A percentile compares a stretch with the other conserved stretches of the same genome.
Conservation (phyloP, 2,888 invertebrate genomes). For the Deilephila porcellus region DNA sequence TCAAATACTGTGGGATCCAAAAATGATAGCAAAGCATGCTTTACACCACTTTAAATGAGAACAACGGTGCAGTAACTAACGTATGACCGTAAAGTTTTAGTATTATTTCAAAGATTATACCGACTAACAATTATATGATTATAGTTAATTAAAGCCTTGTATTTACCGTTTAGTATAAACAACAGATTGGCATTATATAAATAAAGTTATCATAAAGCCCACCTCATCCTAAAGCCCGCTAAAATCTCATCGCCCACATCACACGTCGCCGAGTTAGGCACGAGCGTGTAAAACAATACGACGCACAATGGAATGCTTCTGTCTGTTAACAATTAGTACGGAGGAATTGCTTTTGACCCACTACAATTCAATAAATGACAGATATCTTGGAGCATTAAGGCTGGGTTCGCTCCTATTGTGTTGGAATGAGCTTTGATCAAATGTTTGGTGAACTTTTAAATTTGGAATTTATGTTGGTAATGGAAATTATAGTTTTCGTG, state of each 20-base stretch:
- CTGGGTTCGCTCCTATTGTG: background rate
- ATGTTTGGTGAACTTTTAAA: background rate
- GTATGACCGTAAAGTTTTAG: no score
- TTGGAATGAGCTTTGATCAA: background rate
- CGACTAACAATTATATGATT: no score
- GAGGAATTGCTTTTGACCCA: slow-evolving; percentile 66
- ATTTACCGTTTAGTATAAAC: no score
- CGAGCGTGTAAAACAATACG: slow-evolving; percentile 73
- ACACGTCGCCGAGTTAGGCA: slow-evolving; percentile 46
- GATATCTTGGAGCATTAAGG: slow-evolving; percentile 14
- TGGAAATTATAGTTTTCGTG: no score
- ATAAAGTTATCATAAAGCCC: background rate
- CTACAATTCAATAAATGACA: slow-evolving; percentile 29
- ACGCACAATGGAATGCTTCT: slow-evolving; percentile 63
- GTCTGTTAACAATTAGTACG: slow-evolving; percentile 68
- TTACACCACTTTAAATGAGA: no score
- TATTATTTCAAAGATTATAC: no score
- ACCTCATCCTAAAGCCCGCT: background rate
- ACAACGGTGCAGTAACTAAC: no score
- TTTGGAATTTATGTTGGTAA: background rate
- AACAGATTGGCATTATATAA: background rate
- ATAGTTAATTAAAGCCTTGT: no score
- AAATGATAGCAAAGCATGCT: no score
- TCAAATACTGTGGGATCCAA: no score
- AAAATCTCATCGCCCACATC: slow-evolving; percentile 34